Evolutionary conservation across 2,888 invertebrate species (phyloP).

Genomic region (Caenorhabditis sp.): DNA sequence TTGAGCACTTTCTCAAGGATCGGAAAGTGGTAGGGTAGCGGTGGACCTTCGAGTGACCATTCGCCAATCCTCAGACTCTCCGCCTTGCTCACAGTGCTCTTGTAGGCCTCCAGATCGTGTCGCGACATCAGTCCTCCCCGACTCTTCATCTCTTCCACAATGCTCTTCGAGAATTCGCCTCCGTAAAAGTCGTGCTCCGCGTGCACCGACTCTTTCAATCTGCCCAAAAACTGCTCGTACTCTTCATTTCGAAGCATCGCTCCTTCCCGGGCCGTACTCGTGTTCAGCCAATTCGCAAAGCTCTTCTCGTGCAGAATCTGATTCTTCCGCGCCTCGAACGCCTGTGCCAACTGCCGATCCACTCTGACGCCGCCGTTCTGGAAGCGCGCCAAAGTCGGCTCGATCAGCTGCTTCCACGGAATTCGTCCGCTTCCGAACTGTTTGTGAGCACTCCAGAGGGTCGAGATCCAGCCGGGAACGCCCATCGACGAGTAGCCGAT

Average conservation of each 20-base stretch:
- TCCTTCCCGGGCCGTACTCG: slow-evolving; percentile 22
- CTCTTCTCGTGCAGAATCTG: slow-evolving; percentile 49
- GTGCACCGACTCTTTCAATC: slow-evolving; percentile 25
- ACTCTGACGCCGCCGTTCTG: slow-evolving; percentile 3
- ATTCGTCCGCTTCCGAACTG: slow-evolving; percentile 59
- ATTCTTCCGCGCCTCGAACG: slow-evolving; percentile 46
- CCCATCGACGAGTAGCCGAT: slow-evolving; percentile 63
- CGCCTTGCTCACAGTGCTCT: slow-evolving; percentile 42
- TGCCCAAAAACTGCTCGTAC: slow-evolving; percentile 33
- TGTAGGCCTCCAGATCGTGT: slow-evolving; percentile 55
- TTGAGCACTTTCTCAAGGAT: slow-evolving; percentile 25
- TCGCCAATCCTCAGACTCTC: slow-evolving; percentile 14
- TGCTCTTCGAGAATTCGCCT: slow-evolving; percentile 52
- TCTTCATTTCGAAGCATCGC: slow-evolving; percentile 13
- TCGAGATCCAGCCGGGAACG: slow-evolving; percentile 58
- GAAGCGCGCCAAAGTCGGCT: slow-evolving; percentile 48
- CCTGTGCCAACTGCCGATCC: slow-evolving; percentile 31
- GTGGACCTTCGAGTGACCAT: slow-evolving; percentile 27
- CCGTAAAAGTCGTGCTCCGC: slow-evolving; percentile 60
- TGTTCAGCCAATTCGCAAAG: slow-evolving; percentile 22
- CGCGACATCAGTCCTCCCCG: slow-evolving; percentile 53
- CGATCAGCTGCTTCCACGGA: slow-evolving; percentile 49
- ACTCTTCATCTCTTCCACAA: slow-evolving; percentile 59
- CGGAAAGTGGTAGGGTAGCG: slow-evolving; percentile 50
- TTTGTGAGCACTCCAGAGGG: slow-evolving; percentile 51